phyloP scores from a whole-genome alignment of 2,797 vertebrate species.

The Malacoctenus gilli region DNA sequence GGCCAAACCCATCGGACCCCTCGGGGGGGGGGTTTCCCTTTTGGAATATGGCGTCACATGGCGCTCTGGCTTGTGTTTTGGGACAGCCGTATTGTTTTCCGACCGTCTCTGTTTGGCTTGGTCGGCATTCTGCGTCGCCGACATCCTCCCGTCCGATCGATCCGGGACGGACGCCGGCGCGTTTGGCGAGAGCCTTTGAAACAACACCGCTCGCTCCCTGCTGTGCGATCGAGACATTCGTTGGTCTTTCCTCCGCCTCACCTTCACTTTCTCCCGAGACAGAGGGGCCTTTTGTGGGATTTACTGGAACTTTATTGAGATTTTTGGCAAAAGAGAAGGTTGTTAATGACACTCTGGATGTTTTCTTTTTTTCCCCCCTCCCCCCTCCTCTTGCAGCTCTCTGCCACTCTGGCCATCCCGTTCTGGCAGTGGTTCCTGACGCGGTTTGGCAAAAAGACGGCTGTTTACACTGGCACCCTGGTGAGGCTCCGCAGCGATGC shows the following conservation, averaged over 20 bases:
- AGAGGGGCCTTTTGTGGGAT: not conserved
- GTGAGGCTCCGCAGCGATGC: too few relatives aligned
- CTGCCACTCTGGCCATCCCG: constrained; percentile 92
- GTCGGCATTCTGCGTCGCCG: constrained; percentile 14
- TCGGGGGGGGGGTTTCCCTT: constrained; percentile 8
- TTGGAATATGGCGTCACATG: constrained; percentile 15
- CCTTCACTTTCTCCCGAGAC: not conserved
- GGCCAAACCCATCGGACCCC: constrained; percentile 18
- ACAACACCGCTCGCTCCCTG: not conserved
- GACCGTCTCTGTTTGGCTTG: constrained; percentile 38
- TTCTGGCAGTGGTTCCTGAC: constrained; percentile 99
- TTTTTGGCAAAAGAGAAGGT: constrained; percentile 5
- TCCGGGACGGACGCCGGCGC: not conserved
- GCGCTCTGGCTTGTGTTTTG: constrained; percentile 53
- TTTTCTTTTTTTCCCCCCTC: not conserved
- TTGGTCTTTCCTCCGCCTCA: not conserved
- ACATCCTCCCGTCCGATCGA: not conserved
- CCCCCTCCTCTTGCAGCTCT: constrained; percentile 80
- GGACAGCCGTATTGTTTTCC: constrained; percentile 36
- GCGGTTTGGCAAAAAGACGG: constrained; percentile 93
- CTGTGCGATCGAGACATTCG: not conserved
- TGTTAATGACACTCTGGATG: constrained; percentile 21
- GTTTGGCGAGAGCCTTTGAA: constrained; percentile 14
- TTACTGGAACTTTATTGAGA: constrained; percentile 1
- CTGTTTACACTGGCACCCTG: constrained; percentile 89